These are phyloP conservation scores for Chironomus riparius DNA, from an alignment of 2,888 invertebrate species.

Conservation along the genomic window DNA sequence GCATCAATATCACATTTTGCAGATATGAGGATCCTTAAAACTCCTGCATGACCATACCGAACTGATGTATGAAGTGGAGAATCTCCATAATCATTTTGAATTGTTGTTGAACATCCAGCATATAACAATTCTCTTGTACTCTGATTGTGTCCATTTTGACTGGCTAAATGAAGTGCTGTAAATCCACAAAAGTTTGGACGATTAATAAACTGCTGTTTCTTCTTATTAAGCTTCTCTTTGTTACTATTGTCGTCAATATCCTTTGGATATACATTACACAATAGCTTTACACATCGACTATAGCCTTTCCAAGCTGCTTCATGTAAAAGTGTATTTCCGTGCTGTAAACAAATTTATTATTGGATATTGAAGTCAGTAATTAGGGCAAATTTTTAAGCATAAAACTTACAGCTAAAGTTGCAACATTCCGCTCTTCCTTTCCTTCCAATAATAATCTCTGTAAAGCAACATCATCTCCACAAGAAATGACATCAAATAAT, in stretches of 20 bases:
- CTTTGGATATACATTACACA: slow-evolving; percentile 42
- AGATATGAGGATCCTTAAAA: slow-evolving; percentile 85
- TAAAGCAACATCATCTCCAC: slow-evolving; percentile 3
- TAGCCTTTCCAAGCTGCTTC: slow-evolving; percentile 94
- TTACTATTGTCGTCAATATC: slow-evolving; percentile 2
- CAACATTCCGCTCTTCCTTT: slow-evolving; percentile 20
- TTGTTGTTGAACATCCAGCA: slow-evolving; percentile 77
- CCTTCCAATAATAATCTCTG: neutral
- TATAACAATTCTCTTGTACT: slow-evolving; percentile 79
- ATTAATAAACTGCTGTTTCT: slow-evolving; percentile 10
- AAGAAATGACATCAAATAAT: slow-evolving; percentile 10
- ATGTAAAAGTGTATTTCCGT: slow-evolving; percentile 89
- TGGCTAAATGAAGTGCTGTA: slow-evolving; percentile 86
- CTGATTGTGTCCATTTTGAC: slow-evolving; percentile 96
- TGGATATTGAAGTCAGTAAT: slow-evolving; percentile 28
- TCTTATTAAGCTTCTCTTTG: slow-evolving; percentile 1
- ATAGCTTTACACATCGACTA: slow-evolving; percentile 68
- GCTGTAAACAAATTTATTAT: slow-evolving; percentile 46
- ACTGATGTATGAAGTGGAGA: slow-evolving; percentile 91
- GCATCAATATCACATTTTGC: slow-evolving; percentile 78
- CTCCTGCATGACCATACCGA: slow-evolving; percentile 93
- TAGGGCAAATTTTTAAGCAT: neutral
- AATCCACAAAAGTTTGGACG: slow-evolving; percentile 53
- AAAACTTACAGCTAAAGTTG: slow-evolving; percentile 17
- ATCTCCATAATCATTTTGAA: slow-evolving; percentile 92